Evolutionary conservation across 2,113 vertebrate species (phyloP).

Genomic region (Siniperca knerii): DNA sequence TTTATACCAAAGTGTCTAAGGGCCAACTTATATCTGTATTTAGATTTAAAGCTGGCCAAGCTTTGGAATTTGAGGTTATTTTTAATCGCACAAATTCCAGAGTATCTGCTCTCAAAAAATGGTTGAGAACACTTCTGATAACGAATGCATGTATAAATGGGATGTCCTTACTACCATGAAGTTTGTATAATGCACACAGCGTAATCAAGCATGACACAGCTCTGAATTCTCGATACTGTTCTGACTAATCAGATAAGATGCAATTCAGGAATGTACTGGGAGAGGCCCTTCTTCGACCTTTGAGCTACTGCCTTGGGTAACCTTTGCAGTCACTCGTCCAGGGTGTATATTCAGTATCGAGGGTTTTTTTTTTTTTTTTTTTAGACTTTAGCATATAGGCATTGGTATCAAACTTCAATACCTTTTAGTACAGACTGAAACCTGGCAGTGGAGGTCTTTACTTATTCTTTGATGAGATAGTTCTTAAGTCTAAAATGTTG

Average conservation of each 20-base stretch:
- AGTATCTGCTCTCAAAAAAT: neutral
- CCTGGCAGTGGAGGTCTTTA: neutral
- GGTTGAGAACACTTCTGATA: neutral
- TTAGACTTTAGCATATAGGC: neutral
- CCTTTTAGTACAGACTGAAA: neutral
- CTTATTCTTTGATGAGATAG: neutral
- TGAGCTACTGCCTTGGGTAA: conserved; percentile 50
- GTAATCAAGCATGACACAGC: neutral
- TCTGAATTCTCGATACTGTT: neutral
- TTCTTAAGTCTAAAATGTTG: neutral
- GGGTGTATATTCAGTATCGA: neutral
- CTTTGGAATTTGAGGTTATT: conserved; percentile 1
- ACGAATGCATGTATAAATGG: neutral
- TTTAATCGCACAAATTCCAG: neutral
- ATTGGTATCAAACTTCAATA: neutral
- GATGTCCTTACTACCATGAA: neutral
- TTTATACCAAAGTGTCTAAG: neutral
- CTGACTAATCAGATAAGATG: conserved; percentile 45
- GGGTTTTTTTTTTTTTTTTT: neutral
- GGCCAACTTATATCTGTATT: neutral
- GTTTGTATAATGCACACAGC: neutral
- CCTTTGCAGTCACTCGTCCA: neutral
- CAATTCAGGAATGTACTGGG: conserved; percentile 22
- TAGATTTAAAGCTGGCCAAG: neutral
- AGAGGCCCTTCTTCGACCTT: conserved; percentile 50